Evolutionary conservation across 2,888 invertebrate species (phyloP), one percentile per base, ranked within the genome.

Genomic region (Epicampocera succincta): DNA sequence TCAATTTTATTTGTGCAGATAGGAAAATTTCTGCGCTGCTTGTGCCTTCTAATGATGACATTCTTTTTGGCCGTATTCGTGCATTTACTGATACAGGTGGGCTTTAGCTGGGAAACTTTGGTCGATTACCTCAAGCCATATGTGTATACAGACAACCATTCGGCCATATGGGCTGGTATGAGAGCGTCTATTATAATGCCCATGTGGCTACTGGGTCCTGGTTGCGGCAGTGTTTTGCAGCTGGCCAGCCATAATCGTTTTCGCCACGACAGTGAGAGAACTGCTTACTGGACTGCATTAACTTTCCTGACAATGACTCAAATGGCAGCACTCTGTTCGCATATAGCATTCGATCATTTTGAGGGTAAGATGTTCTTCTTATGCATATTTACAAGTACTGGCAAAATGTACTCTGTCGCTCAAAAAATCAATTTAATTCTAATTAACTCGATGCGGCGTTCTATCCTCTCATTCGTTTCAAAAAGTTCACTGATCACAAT

Each of bases 241-340:
- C 94, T 96, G 93, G 95, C 96, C 65, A 96, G 96, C 88, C 96
- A 95, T 89, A 96, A 96, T 89, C 92, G 93, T 84, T 96, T 96
- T 87, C 92, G 93, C 85, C 95, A 95, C 86, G 94, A 94, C 86
- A 95, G 94, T 86, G 92, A 94, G 63, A 87, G 87, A 8, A 75
- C 87, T 21, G 87, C 87, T 6, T 72, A 87, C 50, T 89, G 89
- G 89, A 88, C 88, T 56, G 86, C 88, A 25, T 38, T 87, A 0
- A 90, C 88, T 9, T 89, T 89, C 54, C 81, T 89, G 3, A 71
- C 87, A 2, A 82, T 90, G 69, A 86, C 87, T 0, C 19, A 88
- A 15, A 86, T 89, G 85, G 87, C 88, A 17, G 83, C 85, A 3
- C 69, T 89, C 2, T 86, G 87, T 77, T 88, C 89, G 42, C 85